Evolutionary conservation across 2,113 vertebrate genomes (phyloP).

Genomic region (Siphamia tubifer): DNA sequence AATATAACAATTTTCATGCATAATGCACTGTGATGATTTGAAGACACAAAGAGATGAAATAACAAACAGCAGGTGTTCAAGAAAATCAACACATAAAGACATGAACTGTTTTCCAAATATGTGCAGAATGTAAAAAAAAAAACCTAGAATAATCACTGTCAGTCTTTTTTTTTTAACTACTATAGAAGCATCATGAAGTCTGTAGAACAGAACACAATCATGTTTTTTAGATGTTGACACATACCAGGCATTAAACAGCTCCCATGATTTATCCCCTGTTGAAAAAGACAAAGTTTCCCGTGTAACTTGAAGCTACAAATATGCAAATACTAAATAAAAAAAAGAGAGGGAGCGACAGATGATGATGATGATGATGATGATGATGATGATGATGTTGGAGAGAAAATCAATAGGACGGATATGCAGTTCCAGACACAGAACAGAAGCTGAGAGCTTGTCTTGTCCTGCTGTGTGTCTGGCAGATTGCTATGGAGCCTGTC

Average conservation of each 20-base stretch:
- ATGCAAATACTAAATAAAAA: conserved; percentile 24
- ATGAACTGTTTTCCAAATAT: no score
- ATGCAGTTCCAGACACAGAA: conserved; percentile 50
- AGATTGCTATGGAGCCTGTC: conserved; percentile 79
- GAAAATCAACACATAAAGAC: no score
- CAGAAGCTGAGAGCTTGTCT: conserved; percentile 72
- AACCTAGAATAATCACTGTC: no score
- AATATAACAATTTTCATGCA: no score
- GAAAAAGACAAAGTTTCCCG: conserved; percentile 8
- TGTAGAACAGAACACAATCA: neutral
- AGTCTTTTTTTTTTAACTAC: no score
- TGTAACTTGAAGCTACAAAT: neutral
- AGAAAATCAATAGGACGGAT: conserved; percentile 55
- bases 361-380: conserved; percentile 36
- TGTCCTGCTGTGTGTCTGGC: conserved; percentile 75
- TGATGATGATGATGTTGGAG: conserved; percentile 32
- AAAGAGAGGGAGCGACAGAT: conserved; percentile 4
- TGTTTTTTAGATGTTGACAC: neutral
- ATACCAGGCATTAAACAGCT: neutral
- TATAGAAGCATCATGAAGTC: neutral
- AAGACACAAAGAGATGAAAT: no score
- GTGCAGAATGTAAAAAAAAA: no score
- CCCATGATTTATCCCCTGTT: neutral
- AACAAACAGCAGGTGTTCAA: no score
- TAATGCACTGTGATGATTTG: no score